A percentile compares a stretch with the other conserved stretches of the same genome.
Conservation (phyloP, 2,888 invertebrate species). For the Melanostoma scalare region DNA sequence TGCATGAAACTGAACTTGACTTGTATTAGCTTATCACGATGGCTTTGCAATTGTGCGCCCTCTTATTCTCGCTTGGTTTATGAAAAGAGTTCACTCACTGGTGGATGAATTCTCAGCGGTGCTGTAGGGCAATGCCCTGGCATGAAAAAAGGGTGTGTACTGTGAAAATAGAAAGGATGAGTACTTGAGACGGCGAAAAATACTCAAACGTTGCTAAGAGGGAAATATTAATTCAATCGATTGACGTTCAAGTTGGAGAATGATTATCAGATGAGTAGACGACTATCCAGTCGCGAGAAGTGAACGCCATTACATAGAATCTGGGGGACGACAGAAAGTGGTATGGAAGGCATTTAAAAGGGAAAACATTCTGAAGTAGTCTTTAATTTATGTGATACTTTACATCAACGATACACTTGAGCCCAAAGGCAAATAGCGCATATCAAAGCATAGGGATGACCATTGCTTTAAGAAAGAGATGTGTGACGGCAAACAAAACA, state of each 20-base stretch:
- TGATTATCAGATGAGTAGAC: conserved; percentile 2
- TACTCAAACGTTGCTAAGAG: conserved; percentile 20
- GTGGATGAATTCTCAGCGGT: background rate
- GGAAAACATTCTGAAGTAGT: too few species aligned
- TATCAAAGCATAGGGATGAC: too few species aligned
- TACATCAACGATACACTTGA: too few species aligned
- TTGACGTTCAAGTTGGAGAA: conserved; percentile 51
- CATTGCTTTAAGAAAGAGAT: too few species aligned
- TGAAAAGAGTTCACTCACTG: too few species aligned
- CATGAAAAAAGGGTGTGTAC: conserved; percentile 10
- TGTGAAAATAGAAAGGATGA: conserved; percentile 6
- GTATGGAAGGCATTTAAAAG: too few species aligned
- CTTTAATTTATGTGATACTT: too few species aligned
- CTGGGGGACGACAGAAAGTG: too few species aligned
- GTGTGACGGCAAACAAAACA: background rate
- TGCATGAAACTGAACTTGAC: conserved; percentile 40
- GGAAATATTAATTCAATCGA: conserved; percentile 66
- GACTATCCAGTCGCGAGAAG: too few species aligned
- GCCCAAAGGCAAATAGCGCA: too few species aligned
- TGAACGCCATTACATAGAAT: too few species aligned
- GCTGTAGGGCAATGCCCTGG: conserved; percentile 28
- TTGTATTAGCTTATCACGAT: conserved; percentile 33
- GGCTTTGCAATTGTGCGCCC: background rate
- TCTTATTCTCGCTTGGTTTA: background rate
- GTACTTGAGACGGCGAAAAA: conserved; percentile 57